Percentiles rank a stretch among this genome's conserved stretches.
These are phyloP conservation scores for Zootermopsis nevadensis DNA, from an alignment of 2,888 invertebrate species.

Conservation along the genomic window DNA sequence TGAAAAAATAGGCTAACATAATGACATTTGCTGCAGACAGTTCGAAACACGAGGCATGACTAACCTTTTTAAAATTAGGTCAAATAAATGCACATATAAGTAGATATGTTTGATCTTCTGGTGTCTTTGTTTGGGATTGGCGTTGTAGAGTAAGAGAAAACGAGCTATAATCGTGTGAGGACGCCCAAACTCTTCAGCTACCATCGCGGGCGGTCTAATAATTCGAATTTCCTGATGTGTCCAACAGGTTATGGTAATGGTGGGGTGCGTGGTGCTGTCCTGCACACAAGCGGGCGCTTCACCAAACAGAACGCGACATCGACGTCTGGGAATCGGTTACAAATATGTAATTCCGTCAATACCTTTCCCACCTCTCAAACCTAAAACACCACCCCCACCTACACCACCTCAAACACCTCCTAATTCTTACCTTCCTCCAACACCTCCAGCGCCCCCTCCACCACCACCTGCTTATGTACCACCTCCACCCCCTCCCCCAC, in stretches of 20 bases:
- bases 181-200: too few species aligned
- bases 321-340: not conserved
- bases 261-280: not conserved
- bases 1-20: too few species aligned
- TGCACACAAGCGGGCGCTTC: not conserved
- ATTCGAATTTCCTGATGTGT: not conserved
- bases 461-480: not conserved
- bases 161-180: too few species aligned
- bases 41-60: too few species aligned
- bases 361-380: not conserved
- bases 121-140: too few species aligned
- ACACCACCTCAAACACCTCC: not conserved
- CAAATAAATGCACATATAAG: too few species aligned
- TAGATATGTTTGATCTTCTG: too few species aligned
- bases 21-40: too few species aligned
- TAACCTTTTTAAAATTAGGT: too few species aligned
- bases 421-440: not conserved
- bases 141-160: too few species aligned
- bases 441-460: not conserved
- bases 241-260: not conserved
- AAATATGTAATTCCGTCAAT: not conserved
- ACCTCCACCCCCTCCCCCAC: not conserved
- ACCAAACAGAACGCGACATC: not conserved
- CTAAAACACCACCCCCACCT: not conserved
- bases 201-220: too few species aligned